Base-by-base conservation (phyloP, 2,888 invertebrate genomes). In the Aphidius colemani region DNA sequence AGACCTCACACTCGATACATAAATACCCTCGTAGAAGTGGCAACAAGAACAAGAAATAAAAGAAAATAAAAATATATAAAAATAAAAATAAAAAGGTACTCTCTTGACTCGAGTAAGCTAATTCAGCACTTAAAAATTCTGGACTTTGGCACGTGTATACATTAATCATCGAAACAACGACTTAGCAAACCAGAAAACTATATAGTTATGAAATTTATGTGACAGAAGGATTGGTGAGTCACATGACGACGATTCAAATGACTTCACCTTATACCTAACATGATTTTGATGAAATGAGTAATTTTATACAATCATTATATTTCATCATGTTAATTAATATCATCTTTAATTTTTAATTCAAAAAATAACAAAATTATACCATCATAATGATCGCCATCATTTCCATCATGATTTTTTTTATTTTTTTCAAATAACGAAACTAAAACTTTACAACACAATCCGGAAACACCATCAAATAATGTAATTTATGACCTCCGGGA, bases 81-180 rank as follows among this genome's bases (percentile, higher is more conserved):
- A 30, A 30, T 30, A 30, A 3, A 30, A 30, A 30, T 5, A 30
- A 30, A 30, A 30, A 30, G 30, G 30, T 30, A 30, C 30, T 30
- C 30, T 30, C 30, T 30, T 30, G 30, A 30, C 30, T 30, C 30
- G 30, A 30, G 30, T 30, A 30, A 45, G 44, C 46, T 46, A 18
- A 57, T n/a, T 64, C 64, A 64, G 64, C 64, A 60, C 41, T 64
- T 64, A 43, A 49, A 53, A 45, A 59, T 53, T 58, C 53, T 56
- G 41, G 43, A 44, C 13, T 59, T 46, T 58, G 59, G 63, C 63
- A 64, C 63, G 63, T 64, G 63, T 64, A 30, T 30, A 53, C 30
- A 55, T 64, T 64, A 64, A 64, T 64, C 63, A 61, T 65, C 58
- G 46, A 58, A 61, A 30, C 55, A 45, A 60, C 59, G 53, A 50